Evolutionary conservation across 2,888 invertebrate genomes (phyloP), one percentile per base, ranked within the genome.

Genomic region (Tenthredo amoena): DNA sequence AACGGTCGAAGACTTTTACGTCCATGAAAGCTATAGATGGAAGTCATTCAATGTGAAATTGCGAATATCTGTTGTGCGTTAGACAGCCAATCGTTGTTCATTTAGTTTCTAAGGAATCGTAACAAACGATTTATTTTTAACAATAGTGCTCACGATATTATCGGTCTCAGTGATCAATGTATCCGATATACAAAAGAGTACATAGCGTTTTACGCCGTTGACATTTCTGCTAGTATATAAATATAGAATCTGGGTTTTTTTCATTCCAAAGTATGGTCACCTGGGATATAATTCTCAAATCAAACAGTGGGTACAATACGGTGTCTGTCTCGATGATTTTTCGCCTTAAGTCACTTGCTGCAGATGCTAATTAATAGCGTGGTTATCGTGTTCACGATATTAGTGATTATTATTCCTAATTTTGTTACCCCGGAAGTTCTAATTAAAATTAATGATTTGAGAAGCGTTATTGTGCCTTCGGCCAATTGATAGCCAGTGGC

Each of bases 251-350:
- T 43, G 72, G 72, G 43, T 43, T 43, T 9, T 65, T 74, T n/a
- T 43, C 43, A 50, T 50, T 77, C 18, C 76, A 47, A 76, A 26
- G 31, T 47, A 31, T 76, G 31, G 50, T 77, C 77, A 55, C 55
- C 4, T 50, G 77, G 50, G 15, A 31, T 26, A 50, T 47, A 76
- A 76, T 76, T 76, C 50, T 50, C 50, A 47, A 50, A 50, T 50
- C 76, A 31, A 26, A 50, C 50, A 50, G 31, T n/a, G 12, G 50
- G 18, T n/a, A 77, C 50, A 26, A 77, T 77, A 34, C 15, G 34
- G n/a, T 77, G 31, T 37, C 34, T n/a, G 77, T 77, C 50, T 77
- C 34, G 77, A 55, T 21, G 77, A 77, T n/a, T 55, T 55, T 77
- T 77, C 6, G n/a, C 77, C 6, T 50, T 55, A 55, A 50, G 3